Evolutionary conservation across 2,888 invertebrate genomes (phyloP), one percentile per base, ranked within the genome.

Genomic region (Aspidiotus destructor): DNA sequence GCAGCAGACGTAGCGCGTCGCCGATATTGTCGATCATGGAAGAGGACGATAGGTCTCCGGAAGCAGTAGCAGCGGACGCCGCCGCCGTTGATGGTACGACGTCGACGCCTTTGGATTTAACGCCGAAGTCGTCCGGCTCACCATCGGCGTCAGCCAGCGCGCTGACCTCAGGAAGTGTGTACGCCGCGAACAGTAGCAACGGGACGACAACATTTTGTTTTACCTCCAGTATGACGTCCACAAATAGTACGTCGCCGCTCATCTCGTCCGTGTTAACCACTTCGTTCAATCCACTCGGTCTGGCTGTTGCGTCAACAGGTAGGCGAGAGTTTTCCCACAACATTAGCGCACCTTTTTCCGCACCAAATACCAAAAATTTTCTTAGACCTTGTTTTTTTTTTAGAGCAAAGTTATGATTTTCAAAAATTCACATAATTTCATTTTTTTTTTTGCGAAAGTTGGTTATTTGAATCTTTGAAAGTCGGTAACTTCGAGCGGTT

Each of bases 291-390:
- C 68, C 91, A 75, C 84, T 92, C 77, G 88, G 90, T 79, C 84
- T 92, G 76, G 89, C 90, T 77, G 86, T 88, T 74, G 87, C 87
- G 79, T 86, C 87, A 81, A 85, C 85, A 85, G 86, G 86, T 86
- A 85, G 83, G 84, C 83, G 76, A 62, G 62, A 55, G 62, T 40
- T 60, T 61, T 17, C 53, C 54, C 8, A n/a, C 53, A 53, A 54
- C 57, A 11, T 53, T 28, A 15, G 62, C 44, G 41, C 54, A 62
- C 44, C 15, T 28, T 44, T 62, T 52, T 62, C n/a, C 17, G 13
- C 40, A 9, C 16, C 8, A 13, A 63, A n/a, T 62, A 53, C 54
- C 41, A 16, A 16, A 57, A 63, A 44, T 63, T 63, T 63, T 41
- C 17, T 2, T 15, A 52, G 10, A 52, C 53, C 8, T 13, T 53